Evolutionary conservation across 2,113 vertebrate species (phyloP), one percentile per base, ranked within the genome.

Genomic region (Phyllopteryx taeniolatus): DNA sequence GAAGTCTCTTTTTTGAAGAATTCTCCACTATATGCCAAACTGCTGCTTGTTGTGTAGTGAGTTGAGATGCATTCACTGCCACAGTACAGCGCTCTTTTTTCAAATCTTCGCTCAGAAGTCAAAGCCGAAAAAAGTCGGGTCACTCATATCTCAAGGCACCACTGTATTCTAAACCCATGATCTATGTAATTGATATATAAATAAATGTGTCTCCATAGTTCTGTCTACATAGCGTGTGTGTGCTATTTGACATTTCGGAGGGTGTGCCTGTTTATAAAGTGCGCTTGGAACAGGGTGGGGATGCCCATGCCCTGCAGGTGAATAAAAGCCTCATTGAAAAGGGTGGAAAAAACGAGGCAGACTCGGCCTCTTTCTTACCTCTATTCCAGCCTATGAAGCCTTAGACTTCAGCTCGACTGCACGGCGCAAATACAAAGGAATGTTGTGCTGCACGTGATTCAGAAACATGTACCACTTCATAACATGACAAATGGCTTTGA

Each of bases 261-360:
- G 91, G 91, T 67, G 91, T 89, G 87, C 51, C 88, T 87, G 85
- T 89, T 89, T 87, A 84, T 74, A 88, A 74, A 75, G 63, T 81
- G 83, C 70, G 87, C 80, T 85, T 84, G 85, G 86, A 87, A 86
- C 76, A 86, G 89, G 90, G 90, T 81, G 88, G 75, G 82, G 79
- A 82, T 73, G 75, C 53, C 69, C 74, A 49, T n/a, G 75, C 79
- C 70, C 78, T 49, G 67, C 83, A 88, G 86, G 83, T 90, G 82
- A 88, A 91, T 91, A 87, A 92, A 91, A 79, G 84, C 35, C 67
- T 39, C 90, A 90, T 91, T 92, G 86, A 91, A 78, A 80, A 74
- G 83, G 35, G 83, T 33, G 74, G 72, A 82, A 62, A 75, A 81
- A 59, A 74, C 75, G 79, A 73, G 76, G 80, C 53, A 2, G 62